These are phyloP conservation scores for Siniperca obscura DNA, from an alignment of 2,797 vertebrate species.

Conservation along the genomic window DNA sequence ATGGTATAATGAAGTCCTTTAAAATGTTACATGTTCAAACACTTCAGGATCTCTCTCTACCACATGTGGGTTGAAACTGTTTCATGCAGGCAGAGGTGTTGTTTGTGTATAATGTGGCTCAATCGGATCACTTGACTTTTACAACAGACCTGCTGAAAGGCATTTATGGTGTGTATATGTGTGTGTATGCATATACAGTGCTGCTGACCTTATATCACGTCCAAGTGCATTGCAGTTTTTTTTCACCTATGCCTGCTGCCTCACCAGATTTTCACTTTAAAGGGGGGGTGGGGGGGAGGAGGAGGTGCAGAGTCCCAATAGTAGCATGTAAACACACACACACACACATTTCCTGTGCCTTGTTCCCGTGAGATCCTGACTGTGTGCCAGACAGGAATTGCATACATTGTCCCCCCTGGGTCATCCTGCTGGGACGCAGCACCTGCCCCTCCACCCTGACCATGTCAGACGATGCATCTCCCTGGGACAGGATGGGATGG, in stretches of 20 bases:
- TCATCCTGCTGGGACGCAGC: slow-evolving; percentile 60
- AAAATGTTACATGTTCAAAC: neutral
- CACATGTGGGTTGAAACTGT: slow-evolving; percentile 3
- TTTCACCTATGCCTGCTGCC: slow-evolving; percentile 75
- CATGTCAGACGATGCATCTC: slow-evolving; percentile 42
- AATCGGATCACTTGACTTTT: slow-evolving; percentile 52
- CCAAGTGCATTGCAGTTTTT: slow-evolving; percentile 58
- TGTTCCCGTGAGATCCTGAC: slow-evolving; percentile 79
- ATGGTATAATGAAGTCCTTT: neutral
- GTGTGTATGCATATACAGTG: slow-evolving; percentile 36
- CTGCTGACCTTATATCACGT: slow-evolving; percentile 64
- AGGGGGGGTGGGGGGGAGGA: slow-evolving; percentile 40
- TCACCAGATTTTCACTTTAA: slow-evolving; percentile 77
- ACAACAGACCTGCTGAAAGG: slow-evolving; percentile 47
- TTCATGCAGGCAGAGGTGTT: slow-evolving; percentile 13
- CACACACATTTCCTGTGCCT: slow-evolving; percentile 62
- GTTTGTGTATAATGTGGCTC: slow-evolving; percentile 8
- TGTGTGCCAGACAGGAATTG: slow-evolving; percentile 78
- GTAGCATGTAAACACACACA: slow-evolving; percentile 34
- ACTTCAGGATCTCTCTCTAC: neutral
- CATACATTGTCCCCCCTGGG: slow-evolving; percentile 62
- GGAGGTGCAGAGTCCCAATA: slow-evolving; percentile 47
- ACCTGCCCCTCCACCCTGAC: slow-evolving; percentile 55
- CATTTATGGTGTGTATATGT: slow-evolving; percentile 48
- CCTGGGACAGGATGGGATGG: slow-evolving; percentile 65